Percentiles rank a stretch among this genome's conserved stretches.
These are phyloP conservation scores for Drosophila mettleri DNA, from an alignment of 2,888 invertebrate species.

Conservation along the genomic window DNA sequence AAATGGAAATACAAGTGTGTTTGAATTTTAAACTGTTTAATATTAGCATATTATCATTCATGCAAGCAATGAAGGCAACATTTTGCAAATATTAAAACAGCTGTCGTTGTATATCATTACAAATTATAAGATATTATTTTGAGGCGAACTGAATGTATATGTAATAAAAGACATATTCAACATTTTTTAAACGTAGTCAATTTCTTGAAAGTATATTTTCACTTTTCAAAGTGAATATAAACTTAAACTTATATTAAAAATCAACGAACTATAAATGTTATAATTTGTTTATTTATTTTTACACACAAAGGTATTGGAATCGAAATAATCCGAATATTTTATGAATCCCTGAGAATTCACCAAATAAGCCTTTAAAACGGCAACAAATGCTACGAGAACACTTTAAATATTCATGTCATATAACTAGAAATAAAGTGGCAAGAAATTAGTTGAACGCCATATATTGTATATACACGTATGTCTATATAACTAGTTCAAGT, in stretches of 20 bases:
- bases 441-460: conserved; percentile 1
- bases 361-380: conserved; percentile 4
- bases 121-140: conserved; percentile 12
- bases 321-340: not conserved
- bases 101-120: conserved; percentile 37
- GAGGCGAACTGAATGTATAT: not conserved
- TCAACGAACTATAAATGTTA: not conserved
- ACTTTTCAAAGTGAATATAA: too few species aligned
- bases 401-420: conserved; percentile 16
- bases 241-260: not conserved
- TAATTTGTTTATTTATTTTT: not conserved
- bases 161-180: not conserved
- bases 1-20: conserved; percentile 32
- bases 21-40: conserved; percentile 31
- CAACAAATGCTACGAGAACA: not conserved
- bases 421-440: conserved; percentile 24
- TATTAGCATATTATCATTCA: conserved; percentile 48
- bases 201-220: too few species aligned
- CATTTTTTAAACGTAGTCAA: too few species aligned
- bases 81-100: conserved; percentile 44
- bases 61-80: conserved; percentile 26
- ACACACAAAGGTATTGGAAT: not conserved
- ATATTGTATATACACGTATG: conserved; percentile 11
- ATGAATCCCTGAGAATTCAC: not conserved
- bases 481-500: conserved; percentile 68